A percentile compares a stretch with the other conserved stretches of the same genome.
These are phyloP conservation scores for Graptemys geographica DNA, from an alignment of 2,797 vertebrate species.

Conservation along the genomic window DNA sequence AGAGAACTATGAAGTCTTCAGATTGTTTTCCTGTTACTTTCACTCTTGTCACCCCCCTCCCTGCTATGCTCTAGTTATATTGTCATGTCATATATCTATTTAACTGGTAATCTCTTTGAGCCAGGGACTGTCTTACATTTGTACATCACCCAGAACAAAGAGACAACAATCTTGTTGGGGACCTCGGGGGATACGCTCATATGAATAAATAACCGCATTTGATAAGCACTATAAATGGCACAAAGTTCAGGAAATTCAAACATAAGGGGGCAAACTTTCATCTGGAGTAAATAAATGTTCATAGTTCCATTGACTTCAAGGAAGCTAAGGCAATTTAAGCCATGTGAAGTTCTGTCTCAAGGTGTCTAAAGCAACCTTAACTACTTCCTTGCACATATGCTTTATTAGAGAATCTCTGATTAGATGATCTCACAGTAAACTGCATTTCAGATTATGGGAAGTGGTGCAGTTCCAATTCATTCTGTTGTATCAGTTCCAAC, in stretches of 20 bases:
- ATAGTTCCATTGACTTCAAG: neutral
- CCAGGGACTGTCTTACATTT: neutral
- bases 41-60: neutral
- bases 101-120: neutral
- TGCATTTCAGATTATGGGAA: neutral
- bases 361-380: neutral
- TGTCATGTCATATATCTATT: neutral
- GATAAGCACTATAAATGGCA: neutral
- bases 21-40: neutral
- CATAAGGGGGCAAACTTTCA: neutral
- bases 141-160: neutral
- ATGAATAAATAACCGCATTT: accelerated
- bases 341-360: neutral
- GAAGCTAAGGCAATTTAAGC: neutral
- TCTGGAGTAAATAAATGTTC: neutral
- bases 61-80: neutral
- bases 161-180: neutral
- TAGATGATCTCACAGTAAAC: neutral
- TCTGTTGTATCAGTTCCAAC: neutral
- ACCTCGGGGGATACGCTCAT: neutral
- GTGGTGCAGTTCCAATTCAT: neutral
- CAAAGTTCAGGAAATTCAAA: neutral
- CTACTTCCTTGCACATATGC: accelerated
- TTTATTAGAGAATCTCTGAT: neutral
- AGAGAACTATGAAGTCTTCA: neutral